A percentile compares a stretch with the other conserved stretches of the same genome.
Evolutionary conservation across 2,113 vertebrate species (phyloP).

Genomic region (Amblyopsis rosae): DNA sequence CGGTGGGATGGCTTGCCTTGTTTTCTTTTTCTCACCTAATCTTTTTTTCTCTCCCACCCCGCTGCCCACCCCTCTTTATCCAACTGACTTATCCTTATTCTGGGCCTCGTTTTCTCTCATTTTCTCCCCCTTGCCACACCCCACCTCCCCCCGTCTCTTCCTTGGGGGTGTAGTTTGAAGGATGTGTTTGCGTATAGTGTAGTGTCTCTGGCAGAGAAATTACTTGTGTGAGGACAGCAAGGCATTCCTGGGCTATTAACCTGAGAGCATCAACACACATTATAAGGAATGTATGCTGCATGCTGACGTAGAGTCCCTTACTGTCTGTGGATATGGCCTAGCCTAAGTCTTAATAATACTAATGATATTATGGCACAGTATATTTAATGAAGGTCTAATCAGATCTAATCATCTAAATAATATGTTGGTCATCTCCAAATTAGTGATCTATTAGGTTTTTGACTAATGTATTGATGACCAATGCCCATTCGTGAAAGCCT

Average conservation of each 20-base stretch:
- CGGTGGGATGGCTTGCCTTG: slow-evolving; percentile 39
- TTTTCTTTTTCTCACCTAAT: background rate
- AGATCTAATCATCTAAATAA: too few relatives aligned
- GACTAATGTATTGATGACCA: too few relatives aligned
- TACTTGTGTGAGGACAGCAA: slow-evolving; percentile 62
- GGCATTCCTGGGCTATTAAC: slow-evolving; percentile 69
- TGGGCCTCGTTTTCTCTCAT: too few relatives aligned
- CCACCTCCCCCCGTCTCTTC: too few relatives aligned
- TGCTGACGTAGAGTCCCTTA: too few relatives aligned
- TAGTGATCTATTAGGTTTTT: too few relatives aligned
- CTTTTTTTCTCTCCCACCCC: too few relatives aligned
- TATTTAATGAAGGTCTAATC: background rate
- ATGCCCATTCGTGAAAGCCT: too few relatives aligned
- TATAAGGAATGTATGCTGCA: slow-evolving; percentile 32
- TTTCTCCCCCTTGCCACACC: too few relatives aligned
- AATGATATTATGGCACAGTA: slow-evolving; percentile 5
- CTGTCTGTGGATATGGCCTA: background rate
- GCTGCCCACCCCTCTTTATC: background rate
- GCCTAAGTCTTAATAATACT: slow-evolving; percentile 26
- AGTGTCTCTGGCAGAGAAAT: slow-evolving; percentile 52
- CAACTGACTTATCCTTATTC: too few relatives aligned
- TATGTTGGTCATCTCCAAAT: too few relatives aligned
- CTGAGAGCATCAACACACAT: slow-evolving; percentile 46
- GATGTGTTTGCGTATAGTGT: background rate
- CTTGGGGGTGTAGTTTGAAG: background rate